Conservation (phyloP, 1,140 invertebrate genomes). For the Ceratina calcarata region DNA sequence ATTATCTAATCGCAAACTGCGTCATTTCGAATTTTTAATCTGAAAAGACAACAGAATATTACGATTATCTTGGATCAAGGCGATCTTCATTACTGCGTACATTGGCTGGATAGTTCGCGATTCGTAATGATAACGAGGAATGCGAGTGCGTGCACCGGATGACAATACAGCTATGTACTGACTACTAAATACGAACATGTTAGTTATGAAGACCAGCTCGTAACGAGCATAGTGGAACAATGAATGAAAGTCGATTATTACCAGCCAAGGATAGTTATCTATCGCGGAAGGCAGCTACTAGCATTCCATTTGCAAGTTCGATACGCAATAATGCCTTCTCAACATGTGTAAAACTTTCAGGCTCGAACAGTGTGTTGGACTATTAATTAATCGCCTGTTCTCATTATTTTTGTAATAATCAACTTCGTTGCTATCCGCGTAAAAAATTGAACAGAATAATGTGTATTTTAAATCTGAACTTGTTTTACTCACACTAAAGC, state of each 20-base stretch:
- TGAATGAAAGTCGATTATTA: slow-evolving; percentile 61
- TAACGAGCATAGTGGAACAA: slow-evolving; percentile 56
- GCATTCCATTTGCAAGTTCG: slow-evolving; percentile 3
- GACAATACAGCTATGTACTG: neutral
- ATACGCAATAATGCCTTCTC: slow-evolving; percentile 3
- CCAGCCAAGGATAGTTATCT: slow-evolving; percentile 37
- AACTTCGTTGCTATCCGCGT: too few species aligned
- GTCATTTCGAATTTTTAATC: neutral
- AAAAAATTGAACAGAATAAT: too few species aligned
- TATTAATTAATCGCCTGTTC: neutral
- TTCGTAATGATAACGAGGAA: slow-evolving; percentile 30
- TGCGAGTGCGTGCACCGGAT: slow-evolving; percentile 31
- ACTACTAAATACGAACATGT: neutral
- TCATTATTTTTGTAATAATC: neutral
- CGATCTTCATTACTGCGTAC: neutral
- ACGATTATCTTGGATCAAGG: slow-evolving; percentile 1
- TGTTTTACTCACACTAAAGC: too few species aligned
- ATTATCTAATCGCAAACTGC: neutral
- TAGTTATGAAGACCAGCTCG: slow-evolving; percentile 20
- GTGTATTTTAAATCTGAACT: too few species aligned
- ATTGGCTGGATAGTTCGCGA: slow-evolving; percentile 1
- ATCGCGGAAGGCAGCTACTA: slow-evolving; percentile 13
- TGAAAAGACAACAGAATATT: neutral
- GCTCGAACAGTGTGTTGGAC: neutral
- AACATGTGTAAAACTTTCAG: neutral